Evolutionary conservation across 2,797 vertebrate genomes (phyloP), one percentile per base, ranked within the genome.

Genomic region (Simalia tracyae): DNA sequence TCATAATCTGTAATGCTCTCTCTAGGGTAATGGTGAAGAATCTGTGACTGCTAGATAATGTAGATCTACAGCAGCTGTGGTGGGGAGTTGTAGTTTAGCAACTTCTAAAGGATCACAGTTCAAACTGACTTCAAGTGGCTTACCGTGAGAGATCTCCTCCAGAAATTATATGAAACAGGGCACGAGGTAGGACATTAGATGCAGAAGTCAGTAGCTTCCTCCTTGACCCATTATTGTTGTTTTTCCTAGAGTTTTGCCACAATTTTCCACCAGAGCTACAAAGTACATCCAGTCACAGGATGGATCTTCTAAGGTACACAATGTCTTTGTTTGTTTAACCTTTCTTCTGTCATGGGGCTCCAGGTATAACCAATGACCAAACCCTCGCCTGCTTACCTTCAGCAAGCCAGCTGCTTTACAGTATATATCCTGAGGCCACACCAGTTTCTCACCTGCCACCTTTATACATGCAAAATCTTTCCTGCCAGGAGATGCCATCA

Each of bases 221-320:
- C 60, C 60, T 57, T 56, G 26, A 57, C 42, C 6, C 8, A 14
- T 64, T 63, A 9, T 26, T 72, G 63, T 81, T 87, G 26, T 90
- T 72, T 90, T 24, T 81, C 87, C 42, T 46, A 93, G 93, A 54
- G 28, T 42, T 66, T 89, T 91, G 26, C 68, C 90, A 19, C 66
- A 22, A 22, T 15, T 14, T 57, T 87, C 84, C 59, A 57, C 17
- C 31, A 50, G 72, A 28, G 60, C 59, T 28, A 1, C 85, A 57
- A 3, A 11, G n/a, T 28, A 84, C 26, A 22, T n/a, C 66, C 50
- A 84, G 31, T 12, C 22, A n/a, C 11, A 86, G 46, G 81, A 59
- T 57, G 14, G 59, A 66, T n/a, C 36, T 9, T 84, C 56, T 56
- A 87, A 89, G 90, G 93, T 93, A 93, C 19, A 46, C 57, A 64